phyloP scores from a whole-genome alignment of 2,888 invertebrate genomes.

The Polia nebulosa region DNA sequence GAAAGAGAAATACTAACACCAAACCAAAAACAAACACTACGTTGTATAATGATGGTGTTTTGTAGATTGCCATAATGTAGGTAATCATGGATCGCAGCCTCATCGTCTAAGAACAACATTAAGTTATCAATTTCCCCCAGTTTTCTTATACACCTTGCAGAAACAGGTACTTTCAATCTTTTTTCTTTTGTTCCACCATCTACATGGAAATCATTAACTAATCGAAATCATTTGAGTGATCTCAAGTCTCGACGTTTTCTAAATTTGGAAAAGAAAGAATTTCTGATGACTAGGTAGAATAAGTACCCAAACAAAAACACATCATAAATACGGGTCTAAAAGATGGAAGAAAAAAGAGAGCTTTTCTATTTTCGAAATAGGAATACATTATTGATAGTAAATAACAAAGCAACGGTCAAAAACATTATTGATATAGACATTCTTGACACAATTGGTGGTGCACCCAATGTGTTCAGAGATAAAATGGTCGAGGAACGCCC shows the following conservation, averaged over 20 bases:
- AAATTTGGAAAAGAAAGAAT: background rate
- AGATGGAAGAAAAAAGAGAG: background rate
- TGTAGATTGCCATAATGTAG: slow-evolving; percentile 45
- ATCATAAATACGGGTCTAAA: slow-evolving; percentile 5
- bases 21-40: slow-evolving; percentile 38
- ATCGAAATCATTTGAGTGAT: background rate
- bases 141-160: slow-evolving; percentile 27
- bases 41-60: slow-evolving; percentile 41
- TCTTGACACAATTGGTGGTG: slow-evolving; percentile 55
- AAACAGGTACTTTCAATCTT: slow-evolving; percentile 7
- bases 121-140: slow-evolving; percentile 56
- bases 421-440: slow-evolving; percentile 47
- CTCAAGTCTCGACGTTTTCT: background rate
- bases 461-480: slow-evolving; percentile 57
- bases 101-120: slow-evolving; percentile 52
- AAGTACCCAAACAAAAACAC: slow-evolving; percentile 1
- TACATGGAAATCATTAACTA: background rate
- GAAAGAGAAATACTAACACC: slow-evolving; percentile 1
- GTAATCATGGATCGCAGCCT: slow-evolving; percentile 44
- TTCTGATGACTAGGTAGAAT: background rate
- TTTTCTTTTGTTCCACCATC: slow-evolving; percentile 1
- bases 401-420: slow-evolving; percentile 46
- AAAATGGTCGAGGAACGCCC: slow-evolving; percentile 57
- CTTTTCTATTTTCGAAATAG: slow-evolving; percentile 19
- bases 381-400: slow-evolving; percentile 35